phyloP scores from a whole-genome alignment of 2,888 invertebrate species.

The Meiosimyza decipiens region DNA sequence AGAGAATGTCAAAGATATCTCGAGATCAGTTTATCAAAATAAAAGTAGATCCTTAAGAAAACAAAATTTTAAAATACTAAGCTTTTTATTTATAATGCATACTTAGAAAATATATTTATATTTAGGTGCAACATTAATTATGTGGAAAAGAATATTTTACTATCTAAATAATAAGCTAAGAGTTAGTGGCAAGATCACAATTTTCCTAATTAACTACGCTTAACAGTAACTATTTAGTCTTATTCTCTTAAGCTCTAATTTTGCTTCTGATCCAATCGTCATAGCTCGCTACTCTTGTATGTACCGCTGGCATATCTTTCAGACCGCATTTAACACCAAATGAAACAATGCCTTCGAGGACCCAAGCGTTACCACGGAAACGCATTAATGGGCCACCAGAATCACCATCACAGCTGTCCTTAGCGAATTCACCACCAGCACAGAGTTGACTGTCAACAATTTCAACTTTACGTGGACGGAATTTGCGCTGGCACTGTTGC shows the following conservation, averaged over 20 bases:
- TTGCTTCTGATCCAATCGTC: constrained; percentile 67
- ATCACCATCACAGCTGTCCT: constrained; percentile 81
- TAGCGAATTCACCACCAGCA: constrained; percentile 74
- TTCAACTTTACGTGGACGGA: constrained; percentile 53
- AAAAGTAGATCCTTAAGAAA: too few relatives aligned
- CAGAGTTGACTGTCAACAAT: constrained; percentile 71
- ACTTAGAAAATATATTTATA: too few relatives aligned
- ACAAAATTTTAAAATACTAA: too few relatives aligned
- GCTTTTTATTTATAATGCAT: background rate
- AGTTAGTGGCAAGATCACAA: constrained; percentile 53
- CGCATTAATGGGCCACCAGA: constrained; percentile 83
- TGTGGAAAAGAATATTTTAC: background rate
- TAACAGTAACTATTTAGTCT: constrained; percentile 1
- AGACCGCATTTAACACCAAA: constrained; percentile 76
- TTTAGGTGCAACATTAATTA: too few relatives aligned
- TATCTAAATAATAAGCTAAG: background rate
- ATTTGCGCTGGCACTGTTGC: constrained; percentile 67
- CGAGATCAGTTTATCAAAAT: too few relatives aligned
- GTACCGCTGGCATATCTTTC: constrained; percentile 75
- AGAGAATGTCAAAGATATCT: too few relatives aligned
- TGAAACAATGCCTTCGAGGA: constrained; percentile 74
- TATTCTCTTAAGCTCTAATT: constrained; percentile 44
- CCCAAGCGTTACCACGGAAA: constrained; percentile 69
- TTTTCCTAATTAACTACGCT: constrained; percentile 25
- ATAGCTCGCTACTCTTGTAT: constrained; percentile 74